A percentile compares a stretch with the other conserved stretches of the same genome.
Conservation (phyloP, 2,113 vertebrate genomes). For the Gobiocypris rarus region DNA sequence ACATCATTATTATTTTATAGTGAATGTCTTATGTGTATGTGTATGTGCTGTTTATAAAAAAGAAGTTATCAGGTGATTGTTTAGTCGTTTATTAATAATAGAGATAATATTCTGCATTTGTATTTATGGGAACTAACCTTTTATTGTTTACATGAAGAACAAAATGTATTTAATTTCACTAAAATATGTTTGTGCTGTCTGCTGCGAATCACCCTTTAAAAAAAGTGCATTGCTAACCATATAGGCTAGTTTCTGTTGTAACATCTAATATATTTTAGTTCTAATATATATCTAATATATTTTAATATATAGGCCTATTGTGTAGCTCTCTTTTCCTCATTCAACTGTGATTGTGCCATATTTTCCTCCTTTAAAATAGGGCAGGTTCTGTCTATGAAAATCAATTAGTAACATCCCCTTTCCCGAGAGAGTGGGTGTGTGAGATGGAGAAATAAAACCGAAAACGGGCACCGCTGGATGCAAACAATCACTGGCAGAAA, state of each 20-base stretch:
- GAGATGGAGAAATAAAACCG: neutral
- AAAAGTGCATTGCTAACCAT: too few species aligned
- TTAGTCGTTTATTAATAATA: neutral
- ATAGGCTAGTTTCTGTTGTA: too few species aligned
- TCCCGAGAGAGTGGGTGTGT: neutral
- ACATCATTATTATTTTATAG: neutral
- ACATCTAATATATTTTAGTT: too few species aligned
- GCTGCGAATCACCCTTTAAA: neutral
- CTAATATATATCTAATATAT: too few species aligned
- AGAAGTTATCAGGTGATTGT: neutral
- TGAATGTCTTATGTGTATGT: neutral
- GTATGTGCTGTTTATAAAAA: neutral
- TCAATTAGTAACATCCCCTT: neutral
- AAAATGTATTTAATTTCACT: neutral
- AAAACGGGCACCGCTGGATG: neutral
- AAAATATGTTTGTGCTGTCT: neutral
- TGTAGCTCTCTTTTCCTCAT: too few species aligned
- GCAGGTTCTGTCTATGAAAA: neutral
- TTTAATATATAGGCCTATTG: too few species aligned
- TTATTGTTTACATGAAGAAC: neutral
- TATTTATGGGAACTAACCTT: neutral
- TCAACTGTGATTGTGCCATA: neutral
- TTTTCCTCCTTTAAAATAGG: neutral
- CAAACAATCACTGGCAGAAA: neutral
- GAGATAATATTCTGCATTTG: neutral